Evolutionary conservation across 2,797 vertebrate species (phyloP), one percentile per base, ranked within the genome.

Genomic region (Coranthus polyacanthus): DNA sequence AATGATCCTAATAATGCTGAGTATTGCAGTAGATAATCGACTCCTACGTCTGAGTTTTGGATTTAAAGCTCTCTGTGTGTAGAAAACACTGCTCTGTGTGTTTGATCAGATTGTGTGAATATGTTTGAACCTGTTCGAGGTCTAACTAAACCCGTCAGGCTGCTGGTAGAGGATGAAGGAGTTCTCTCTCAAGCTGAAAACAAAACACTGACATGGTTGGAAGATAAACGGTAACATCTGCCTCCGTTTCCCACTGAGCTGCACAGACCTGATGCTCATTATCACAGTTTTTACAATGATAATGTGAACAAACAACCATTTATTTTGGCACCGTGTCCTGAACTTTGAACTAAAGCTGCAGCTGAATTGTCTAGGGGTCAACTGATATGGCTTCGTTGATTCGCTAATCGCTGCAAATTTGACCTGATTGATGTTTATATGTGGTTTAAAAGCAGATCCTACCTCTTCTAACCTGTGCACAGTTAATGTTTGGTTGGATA

Each of bases 71-170:
- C n/a, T n/a, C n/a, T n/a, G n/a, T n/a, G n/a, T n/a, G n/a, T n/a
- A n/a, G n/a, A n/a, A n/a, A n/a, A n/a, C n/a, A n/a, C n/a, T n/a
- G n/a, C n/a, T n/a, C n/a, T n/a, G n/a, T n/a, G n/a, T n/a, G n/a
- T n/a, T n/a, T n/a, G n/a, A n/a, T 65, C 44, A 9, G 16, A 34
- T 13, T n/a, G 9, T n/a, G 15, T 15, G 13, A 3, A 54, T 72
- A 17, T 66, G 82, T 77, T 59, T 45, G 43, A 76, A 73, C 71
- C 44, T 66, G 76, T 12, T 16, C 8, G n/a, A 13, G 13, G 41
- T 16, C 15, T 41, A 21, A 59, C 46, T 12, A 41, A 68, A 61
- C 8, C 16, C 3, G 9, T 61, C 18, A 4, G 18, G 39, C 17
- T 45, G 45, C 54, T 51, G 12, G 24, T 12, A 4, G 47, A 26